A percentile compares a stretch with the other conserved stretches of the same genome.
These are phyloP conservation scores for Sinocyclocheilus anophthalmus DNA, from an alignment of 2,113 vertebrate genomes.

Conservation along the genomic window DNA sequence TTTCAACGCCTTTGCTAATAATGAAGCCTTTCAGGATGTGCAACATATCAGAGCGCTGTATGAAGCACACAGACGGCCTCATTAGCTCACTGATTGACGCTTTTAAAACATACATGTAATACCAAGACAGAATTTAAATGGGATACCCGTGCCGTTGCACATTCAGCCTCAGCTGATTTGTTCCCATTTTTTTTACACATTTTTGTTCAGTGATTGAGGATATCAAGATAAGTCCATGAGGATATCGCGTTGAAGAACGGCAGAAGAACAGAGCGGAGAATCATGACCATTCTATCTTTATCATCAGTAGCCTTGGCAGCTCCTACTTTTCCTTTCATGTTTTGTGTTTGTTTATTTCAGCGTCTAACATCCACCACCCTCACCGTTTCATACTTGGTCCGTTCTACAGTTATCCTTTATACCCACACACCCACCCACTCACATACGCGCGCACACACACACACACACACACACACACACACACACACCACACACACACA, in stretches of 20 bases:
- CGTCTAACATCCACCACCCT: constrained; percentile 42
- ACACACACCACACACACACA: not conserved
- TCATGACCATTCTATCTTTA: constrained; percentile 67
- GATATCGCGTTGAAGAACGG: constrained; percentile 71
- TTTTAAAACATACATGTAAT: constrained; percentile 15
- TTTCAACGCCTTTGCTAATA: constrained; percentile 1
- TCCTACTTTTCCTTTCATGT: constrained; percentile 68
- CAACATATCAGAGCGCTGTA: constrained; percentile 2
- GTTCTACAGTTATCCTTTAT: constrained; percentile 21
- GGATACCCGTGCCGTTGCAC: constrained; percentile 56
- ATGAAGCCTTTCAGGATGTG: constrained; percentile 1
- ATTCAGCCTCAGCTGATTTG: constrained; percentile 10
- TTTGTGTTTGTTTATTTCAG: constrained; percentile 48
- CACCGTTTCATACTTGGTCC: constrained; percentile 47
- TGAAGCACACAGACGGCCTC: not conserved
- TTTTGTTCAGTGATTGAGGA: not conserved
- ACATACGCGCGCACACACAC: not conserved
- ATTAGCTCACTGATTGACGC: not conserved
- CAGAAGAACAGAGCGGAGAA: constrained; percentile 61
- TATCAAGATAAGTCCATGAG: constrained; percentile 56
- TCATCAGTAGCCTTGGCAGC: constrained; percentile 66
- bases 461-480: constrained; percentile 3
- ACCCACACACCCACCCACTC: constrained; percentile 33
- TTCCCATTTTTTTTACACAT: not conserved
- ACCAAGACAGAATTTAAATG: constrained; percentile 10